Evolutionary conservation across 2,888 invertebrate genomes (phyloP), one percentile per base, ranked within the genome.

Genomic region (Pseudanteris insignis): DNA sequence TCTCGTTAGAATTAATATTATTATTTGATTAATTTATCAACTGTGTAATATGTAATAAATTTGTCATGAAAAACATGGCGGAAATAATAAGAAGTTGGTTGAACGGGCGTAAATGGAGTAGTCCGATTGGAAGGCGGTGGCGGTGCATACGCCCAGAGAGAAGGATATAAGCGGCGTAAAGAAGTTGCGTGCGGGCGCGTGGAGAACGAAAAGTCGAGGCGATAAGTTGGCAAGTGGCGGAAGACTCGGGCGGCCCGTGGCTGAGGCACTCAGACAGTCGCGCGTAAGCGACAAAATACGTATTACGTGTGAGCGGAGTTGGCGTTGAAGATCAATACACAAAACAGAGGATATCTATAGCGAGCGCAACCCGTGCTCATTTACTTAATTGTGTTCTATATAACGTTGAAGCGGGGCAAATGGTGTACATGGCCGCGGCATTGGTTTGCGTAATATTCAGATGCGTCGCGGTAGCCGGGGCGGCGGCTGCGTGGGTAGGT

Each of bases 331-430:
- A 79, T 79, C 79, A 78, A 79, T 79, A 79, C 77, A 77, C 75
- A 76, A 77, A 79, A 79, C 78, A 77, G 77, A 76, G 76, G 75
- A 70, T 77, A 78, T 78, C 77, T 76, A 76, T 78, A 79, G 77
- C 70, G 72, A 70, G 71, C 74, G 72, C 77, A 77, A 75, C 76
- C 76, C 76, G 74, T 75, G 76, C 79, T 79, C 79, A 79, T 79
- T 79, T 79, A 79, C 78, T 79, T 79, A 78, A 79, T 78, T 79
- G 79, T 79, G 75, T 77, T 79, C 75, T 75, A 75, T 73, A 75
- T 73, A 75, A 70, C 70, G 69, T 69, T 72, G 69, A 72, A 72
- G 66, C 41, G 68, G 72, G 68, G 48, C 69, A 62, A 59, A 70
- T 66, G 68, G 67, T 72, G 67, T 66, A 67, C 67, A 68, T 59